These are phyloP conservation scores for Geotria australis DNA, from an alignment of 2,797 vertebrate genomes.

Conservation along the genomic window DNA sequence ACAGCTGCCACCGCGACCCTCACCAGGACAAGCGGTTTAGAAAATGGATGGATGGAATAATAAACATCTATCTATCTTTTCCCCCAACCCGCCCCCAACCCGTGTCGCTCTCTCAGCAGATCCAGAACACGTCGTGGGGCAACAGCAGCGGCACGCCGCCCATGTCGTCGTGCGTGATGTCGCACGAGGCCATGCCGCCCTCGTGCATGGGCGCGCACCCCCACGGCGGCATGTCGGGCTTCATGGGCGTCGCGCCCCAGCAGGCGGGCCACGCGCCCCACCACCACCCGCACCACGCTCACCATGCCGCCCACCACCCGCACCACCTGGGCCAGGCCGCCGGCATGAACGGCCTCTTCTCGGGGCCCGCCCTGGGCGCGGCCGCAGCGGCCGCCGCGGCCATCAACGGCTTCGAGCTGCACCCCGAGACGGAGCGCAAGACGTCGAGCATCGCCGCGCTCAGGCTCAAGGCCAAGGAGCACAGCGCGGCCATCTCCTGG, in stretches of 20 bases:
- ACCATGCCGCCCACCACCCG: not conserved
- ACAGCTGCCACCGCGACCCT: too few relatives aligned
- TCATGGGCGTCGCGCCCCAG: constrained; percentile 35
- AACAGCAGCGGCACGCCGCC: constrained; percentile 56
- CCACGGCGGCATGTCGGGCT: constrained; percentile 54
- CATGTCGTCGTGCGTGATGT: constrained; percentile 65
- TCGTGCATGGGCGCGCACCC: constrained; percentile 93
- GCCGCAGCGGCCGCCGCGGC: constrained; percentile 32
- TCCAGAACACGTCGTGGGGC: constrained; percentile 89
- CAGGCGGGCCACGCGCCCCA: constrained; percentile 54
- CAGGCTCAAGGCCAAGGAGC: constrained; percentile 98
- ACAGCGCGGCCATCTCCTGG: constrained; percentile 97
- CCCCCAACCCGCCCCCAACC: too few relatives aligned
- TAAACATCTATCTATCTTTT: too few relatives aligned
- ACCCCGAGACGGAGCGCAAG: constrained; percentile 87
- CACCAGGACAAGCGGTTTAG: too few relatives aligned
- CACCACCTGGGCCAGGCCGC: not conserved
- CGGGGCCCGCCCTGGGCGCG: constrained; percentile 32
- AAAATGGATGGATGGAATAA: too few relatives aligned
- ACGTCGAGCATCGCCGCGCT: constrained; percentile 81
- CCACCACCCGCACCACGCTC: constrained; percentile 20
- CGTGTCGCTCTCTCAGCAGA: constrained; percentile 15
- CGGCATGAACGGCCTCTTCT: constrained; percentile 55
- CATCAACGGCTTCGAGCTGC: constrained; percentile 78
- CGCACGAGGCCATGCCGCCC: constrained; percentile 63